Evolutionary conservation across 1,140 invertebrate genomes (phyloP).

Genomic region (Psilanteris sp.): DNA sequence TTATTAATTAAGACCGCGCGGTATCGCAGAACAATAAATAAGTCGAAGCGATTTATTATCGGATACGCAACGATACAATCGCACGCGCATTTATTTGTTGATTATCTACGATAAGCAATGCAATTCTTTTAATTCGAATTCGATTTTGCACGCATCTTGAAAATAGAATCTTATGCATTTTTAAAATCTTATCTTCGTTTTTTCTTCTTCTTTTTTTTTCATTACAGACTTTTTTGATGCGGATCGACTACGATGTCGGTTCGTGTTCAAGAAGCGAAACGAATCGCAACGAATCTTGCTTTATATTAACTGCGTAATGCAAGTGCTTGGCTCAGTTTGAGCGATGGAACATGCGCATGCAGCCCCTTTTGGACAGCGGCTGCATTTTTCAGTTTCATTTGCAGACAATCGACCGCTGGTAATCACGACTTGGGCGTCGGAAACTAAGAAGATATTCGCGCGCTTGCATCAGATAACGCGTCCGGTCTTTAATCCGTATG

Average conservation of each 20-base stretch:
- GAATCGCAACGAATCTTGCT: conserved; percentile 66
- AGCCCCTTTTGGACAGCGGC: conserved; percentile 68
- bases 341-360: conserved; percentile 59
- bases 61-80: too few species aligned
- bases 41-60: too few species aligned
- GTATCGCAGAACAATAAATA: too few species aligned
- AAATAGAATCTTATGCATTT: conserved; percentile 63
- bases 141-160: conserved; percentile 53
- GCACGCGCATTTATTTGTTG: conserved; percentile 54
- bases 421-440: conserved; percentile 76
- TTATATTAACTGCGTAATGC: conserved; percentile 67
- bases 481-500: conserved; percentile 64
- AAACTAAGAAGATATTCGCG: conserved; percentile 77
- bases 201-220: too few species aligned
- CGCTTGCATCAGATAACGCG: conserved; percentile 76
- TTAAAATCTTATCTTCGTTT: conserved; percentile 62
- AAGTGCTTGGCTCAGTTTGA: conserved; percentile 59
- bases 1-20: too few species aligned
- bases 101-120: conserved; percentile 33
- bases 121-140: conserved; percentile 48
- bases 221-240: conserved; percentile 58
- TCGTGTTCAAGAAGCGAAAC: conserved; percentile 67
- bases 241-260: conserved; percentile 63
- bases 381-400: conserved; percentile 76
- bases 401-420: conserved; percentile 75